Percentiles rank a stretch among this genome's conserved stretches.
phyloP scores from a whole-genome alignment of 2,888 invertebrate species.

The Drosophila demipolita region DNA sequence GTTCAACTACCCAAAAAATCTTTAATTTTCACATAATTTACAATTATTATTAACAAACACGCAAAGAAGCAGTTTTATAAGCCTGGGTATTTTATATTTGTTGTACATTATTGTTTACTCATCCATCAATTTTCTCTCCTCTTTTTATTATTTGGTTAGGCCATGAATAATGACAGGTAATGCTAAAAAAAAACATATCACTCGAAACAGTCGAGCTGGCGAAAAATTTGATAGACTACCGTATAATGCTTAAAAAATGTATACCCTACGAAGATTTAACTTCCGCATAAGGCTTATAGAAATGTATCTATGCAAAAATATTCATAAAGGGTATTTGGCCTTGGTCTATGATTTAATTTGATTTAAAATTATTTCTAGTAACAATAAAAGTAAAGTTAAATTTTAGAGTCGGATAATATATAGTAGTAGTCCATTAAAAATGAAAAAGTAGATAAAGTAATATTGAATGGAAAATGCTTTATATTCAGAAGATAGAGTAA shows the following conservation, averaged over 20 bases:
- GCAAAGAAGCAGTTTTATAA: neutral
- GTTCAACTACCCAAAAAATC: neutral
- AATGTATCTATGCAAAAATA: conserved; percentile 1
- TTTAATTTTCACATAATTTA: neutral
- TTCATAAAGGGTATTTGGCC: neutral
- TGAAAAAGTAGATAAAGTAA: neutral
- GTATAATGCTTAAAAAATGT: conserved; percentile 19
- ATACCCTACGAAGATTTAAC: neutral
- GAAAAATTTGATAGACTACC: conserved; percentile 9
- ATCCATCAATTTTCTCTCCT: neutral
- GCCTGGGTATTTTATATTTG: neutral
- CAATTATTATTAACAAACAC: neutral
- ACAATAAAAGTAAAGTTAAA: conserved; percentile 11
- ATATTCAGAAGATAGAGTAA: neutral
- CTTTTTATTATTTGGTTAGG: conserved; percentile 3
- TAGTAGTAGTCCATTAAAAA: neutral
- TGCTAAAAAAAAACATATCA: conserved; percentile 7
- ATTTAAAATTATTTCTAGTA: neutral
- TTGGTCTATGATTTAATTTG: neutral
- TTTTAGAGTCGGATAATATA: neutral
- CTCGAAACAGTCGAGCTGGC: conserved; percentile 9
- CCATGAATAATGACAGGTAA: conserved; percentile 23
- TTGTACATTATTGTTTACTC: neutral
- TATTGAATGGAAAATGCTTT: neutral
- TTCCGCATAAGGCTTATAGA: conserved; percentile 2